Base-by-base conservation (phyloP, 2,888 invertebrate genomes). In the Stomorhina lunata region DNA sequence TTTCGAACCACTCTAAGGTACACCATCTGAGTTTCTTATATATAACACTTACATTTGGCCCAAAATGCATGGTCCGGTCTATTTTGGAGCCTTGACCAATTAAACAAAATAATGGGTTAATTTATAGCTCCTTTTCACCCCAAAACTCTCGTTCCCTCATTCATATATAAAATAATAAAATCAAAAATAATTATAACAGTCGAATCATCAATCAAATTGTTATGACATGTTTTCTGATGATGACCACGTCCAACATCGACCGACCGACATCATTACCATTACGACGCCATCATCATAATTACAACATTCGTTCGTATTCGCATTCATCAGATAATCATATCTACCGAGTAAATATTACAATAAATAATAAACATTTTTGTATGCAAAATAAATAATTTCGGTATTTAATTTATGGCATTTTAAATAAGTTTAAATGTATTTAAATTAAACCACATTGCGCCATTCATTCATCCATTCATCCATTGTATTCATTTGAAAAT, bases 121-220 rank as follows among this genome's bases (percentile, higher is more conserved):
- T 4, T n/a, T n/a, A 29, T 10, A 50, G 15, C 53, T 17, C 4
- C 20, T 12, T 59, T 66, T 10, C 32, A 25, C 25, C 15, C 25
- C 40, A 22, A 63, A 48, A 66, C 22, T 57, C 40, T 15, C 5
- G 40, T 32, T 37, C 37, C 57, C 66, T 66, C 29, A 55, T 71
- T 63, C 25, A 43, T 12, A 12, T 17, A 22, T 32, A 73, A 66
- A 48, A 65, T 4, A 32, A 17, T 17, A 40, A 37, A 72, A 50
- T 53, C 29, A 57, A 76, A 29, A 65, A 61, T 45, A 65, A 75
- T 65, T 50, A 53, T 75, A 57, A 34, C 55, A 65, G 29, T n/a
- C 63, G 50, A 43, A 40, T 75, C 82, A 82, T 82, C 59, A 79
- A 82, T 82, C 82, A 82, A 69, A 50, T 61, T 82, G 65, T 79